Evolutionary conservation across 1,140 invertebrate species (phyloP).

Genomic region (Radopholus similis): DNA sequence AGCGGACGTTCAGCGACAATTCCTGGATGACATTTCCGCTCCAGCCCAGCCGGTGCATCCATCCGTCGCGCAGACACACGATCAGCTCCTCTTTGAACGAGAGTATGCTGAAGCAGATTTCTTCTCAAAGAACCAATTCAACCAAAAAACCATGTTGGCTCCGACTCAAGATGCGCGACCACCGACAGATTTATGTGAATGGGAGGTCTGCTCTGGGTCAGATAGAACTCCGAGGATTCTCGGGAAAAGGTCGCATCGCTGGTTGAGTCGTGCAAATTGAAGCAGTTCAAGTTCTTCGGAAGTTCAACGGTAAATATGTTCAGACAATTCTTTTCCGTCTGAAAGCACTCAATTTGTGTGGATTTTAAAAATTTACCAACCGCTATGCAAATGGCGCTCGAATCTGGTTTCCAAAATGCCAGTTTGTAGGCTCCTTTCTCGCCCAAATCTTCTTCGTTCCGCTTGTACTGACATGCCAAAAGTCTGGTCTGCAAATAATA

Average conservation of each 20-base stretch:
- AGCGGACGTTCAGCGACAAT: constrained; percentile 40
- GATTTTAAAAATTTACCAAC: constrained; percentile 20
- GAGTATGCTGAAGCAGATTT: constrained; percentile 33
- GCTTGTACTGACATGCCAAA: constrained; percentile 33
- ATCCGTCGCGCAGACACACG: constrained; percentile 41
- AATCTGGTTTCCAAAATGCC: constrained; percentile 45
- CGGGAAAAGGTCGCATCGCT: constrained; percentile 7
- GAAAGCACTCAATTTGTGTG: not conserved
- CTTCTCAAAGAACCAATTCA: not conserved
- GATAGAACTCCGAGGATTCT: constrained; percentile 36
- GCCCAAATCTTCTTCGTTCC: constrained; percentile 31
- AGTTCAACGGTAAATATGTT: constrained; percentile 43
- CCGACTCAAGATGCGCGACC: constrained; percentile 38
- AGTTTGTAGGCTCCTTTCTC: constrained; percentile 32
- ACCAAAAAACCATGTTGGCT: constrained; percentile 31
- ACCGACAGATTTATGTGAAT: constrained; percentile 33
- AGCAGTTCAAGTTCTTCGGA: constrained; percentile 32
- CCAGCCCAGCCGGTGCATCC: constrained; percentile 45
- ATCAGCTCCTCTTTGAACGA: constrained; percentile 44
- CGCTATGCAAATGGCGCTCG: constrained; percentile 37
- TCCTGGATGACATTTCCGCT: constrained; percentile 34
- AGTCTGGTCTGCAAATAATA: constrained; percentile 42
- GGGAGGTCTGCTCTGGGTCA: constrained; percentile 21
- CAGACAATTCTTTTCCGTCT: constrained; percentile 38
- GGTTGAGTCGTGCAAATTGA: constrained; percentile 33